phyloP scores from a whole-genome alignment of 2,888 invertebrate species.

The Mongoloraphidia duomilia region DNA sequence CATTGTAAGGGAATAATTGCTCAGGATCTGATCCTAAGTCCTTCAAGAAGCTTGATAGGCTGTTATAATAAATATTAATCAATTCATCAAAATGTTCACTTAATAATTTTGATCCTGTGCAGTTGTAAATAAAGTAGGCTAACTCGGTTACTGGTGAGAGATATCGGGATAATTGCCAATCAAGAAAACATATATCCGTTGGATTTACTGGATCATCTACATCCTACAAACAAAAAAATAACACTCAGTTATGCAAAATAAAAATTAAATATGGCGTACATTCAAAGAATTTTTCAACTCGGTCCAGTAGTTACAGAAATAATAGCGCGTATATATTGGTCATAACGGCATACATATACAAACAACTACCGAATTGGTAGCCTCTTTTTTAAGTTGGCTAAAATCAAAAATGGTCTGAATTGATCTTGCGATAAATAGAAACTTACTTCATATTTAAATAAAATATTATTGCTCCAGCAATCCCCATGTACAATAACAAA shows the following conservation, averaged over 20 bases:
- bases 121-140: slow-evolving; percentile 23
- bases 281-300: too few relatives aligned
- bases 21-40: slow-evolving; percentile 18
- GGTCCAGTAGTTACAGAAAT: too few relatives aligned
- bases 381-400: too few relatives aligned
- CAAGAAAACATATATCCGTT: slow-evolving; percentile 18
- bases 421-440: too few relatives aligned
- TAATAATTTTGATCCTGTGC: slow-evolving; percentile 19
- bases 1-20: slow-evolving; percentile 20
- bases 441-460: slow-evolving; percentile 18
- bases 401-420: too few relatives aligned
- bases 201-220: slow-evolving; percentile 12
- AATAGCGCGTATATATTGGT: too few relatives aligned
- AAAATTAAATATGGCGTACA: too few relatives aligned
- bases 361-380: too few relatives aligned
- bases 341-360: too few relatives aligned
- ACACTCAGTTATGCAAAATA: too few relatives aligned
- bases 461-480: slow-evolving; percentile 19
- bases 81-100: slow-evolving; percentile 19
- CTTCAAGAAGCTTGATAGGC: slow-evolving; percentile 16
- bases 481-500: slow-evolving; percentile 20
- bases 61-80: slow-evolving; percentile 21
- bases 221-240: not conserved
- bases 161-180: slow-evolving; percentile 19
- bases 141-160: slow-evolving; percentile 22